phyloP scores from a whole-genome alignment of 2,888 invertebrate genomes.

The Andrena praecox region DNA sequence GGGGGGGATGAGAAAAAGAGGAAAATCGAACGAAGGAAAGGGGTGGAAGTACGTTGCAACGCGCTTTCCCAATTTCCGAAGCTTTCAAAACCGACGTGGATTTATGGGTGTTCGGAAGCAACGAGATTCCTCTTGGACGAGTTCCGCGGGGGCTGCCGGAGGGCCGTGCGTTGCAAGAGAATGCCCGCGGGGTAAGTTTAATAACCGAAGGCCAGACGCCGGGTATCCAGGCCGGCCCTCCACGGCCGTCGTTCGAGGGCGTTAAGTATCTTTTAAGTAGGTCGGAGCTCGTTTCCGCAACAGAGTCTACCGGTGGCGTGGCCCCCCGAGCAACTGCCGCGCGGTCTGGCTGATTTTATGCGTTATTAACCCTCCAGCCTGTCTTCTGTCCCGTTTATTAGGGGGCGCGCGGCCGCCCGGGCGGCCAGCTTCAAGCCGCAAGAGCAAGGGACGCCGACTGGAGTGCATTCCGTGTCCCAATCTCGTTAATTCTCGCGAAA shows the following conservation, averaged over 20 bases:
- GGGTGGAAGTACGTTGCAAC: conserved; percentile 51
- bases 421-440: conserved; percentile 10
- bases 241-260: conserved; percentile 2
- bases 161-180: conserved; percentile 36
- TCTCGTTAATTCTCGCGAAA: not conserved
- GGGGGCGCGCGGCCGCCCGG: not conserved
- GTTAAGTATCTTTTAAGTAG: conserved; percentile 57
- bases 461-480: not conserved
- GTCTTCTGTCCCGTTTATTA: conserved; percentile 39
- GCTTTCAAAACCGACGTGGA: conserved; percentile 74
- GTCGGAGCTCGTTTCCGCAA: conserved; percentile 24
- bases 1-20: not conserved
- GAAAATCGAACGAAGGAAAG: conserved; percentile 1
- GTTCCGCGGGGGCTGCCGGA: conserved; percentile 52
- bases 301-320: conserved; percentile 8
- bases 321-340: conserved; percentile 6
- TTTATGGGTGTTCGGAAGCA: conserved; percentile 71
- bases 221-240: not conserved
- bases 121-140: conserved; percentile 70
- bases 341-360: conserved; percentile 32
- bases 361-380: conserved; percentile 47
- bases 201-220: conserved; percentile 42
- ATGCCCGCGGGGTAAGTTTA: conserved; percentile 38
- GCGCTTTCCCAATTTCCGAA: conserved; percentile 72
- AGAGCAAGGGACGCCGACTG: no score